A percentile compares a stretch with the other conserved stretches of the same genome.
Conservation (phyloP, 2,113 vertebrate species). For the Gallinago jamesoni region DNA sequence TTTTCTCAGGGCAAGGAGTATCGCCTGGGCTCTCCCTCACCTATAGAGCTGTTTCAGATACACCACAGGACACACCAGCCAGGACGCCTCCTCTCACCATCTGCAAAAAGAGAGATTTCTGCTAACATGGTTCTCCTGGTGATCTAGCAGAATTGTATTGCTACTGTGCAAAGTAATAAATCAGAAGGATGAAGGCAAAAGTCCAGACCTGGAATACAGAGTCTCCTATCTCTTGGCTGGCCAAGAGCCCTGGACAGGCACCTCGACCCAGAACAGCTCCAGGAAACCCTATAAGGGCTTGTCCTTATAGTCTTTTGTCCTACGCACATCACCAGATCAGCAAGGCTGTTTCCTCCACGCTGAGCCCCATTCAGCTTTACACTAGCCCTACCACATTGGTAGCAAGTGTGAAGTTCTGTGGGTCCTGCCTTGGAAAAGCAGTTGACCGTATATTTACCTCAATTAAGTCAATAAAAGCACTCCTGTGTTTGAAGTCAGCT, state of each 20-base stretch:
- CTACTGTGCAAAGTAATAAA: neutral
- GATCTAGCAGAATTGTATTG: neutral
- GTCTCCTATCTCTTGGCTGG: neutral
- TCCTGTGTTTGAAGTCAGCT: neutral
- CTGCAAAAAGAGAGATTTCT: neutral
- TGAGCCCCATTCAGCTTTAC: neutral
- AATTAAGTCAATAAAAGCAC: neutral
- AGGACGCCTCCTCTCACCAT: neutral
- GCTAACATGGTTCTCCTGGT: neutral
- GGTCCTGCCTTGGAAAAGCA: neutral
- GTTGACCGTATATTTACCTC: neutral
- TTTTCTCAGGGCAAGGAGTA: neutral
- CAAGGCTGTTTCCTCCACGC: neutral
- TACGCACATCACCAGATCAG: neutral
- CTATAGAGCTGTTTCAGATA: neutral
- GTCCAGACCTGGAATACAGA: neutral
- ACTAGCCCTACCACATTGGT: neutral
- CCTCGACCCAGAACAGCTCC: neutral
- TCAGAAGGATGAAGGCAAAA: neutral
- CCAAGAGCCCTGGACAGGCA: neutral
- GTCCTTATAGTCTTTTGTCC: neutral
- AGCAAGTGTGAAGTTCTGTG: neutral
- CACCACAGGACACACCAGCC: no score
- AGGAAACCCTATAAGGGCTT: neutral
- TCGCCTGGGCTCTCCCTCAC: neutral